Conservation (phyloP, 2,888 invertebrate species). For the Adelphocoris suturalis region DNA sequence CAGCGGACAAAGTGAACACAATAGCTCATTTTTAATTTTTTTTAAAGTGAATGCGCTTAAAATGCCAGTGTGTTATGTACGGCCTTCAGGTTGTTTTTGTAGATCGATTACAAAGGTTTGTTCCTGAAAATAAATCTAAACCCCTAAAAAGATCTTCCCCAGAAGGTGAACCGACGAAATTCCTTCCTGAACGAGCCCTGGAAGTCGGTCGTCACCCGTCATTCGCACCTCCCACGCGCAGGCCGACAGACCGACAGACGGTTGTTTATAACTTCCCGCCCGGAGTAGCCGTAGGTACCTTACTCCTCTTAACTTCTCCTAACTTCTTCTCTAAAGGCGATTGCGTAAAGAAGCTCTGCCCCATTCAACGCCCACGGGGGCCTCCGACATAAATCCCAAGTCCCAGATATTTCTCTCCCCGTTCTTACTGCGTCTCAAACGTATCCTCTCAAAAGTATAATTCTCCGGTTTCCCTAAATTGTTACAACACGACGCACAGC, state of each 20-base stretch:
- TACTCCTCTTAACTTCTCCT: neutral
- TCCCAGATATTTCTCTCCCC: neutral
- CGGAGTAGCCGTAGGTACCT: neutral
- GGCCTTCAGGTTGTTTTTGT: neutral
- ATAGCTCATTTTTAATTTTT: no score
- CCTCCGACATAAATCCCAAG: slow-evolving; percentile 8
- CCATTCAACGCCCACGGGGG: neutral
- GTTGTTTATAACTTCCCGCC: slow-evolving; percentile 29
- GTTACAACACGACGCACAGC: no score
- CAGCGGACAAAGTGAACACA: no score
- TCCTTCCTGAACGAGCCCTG: neutral
- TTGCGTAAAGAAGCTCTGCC: slow-evolving; percentile 23
- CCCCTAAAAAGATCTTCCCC: neutral
- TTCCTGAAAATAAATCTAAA: neutral
- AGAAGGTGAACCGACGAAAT: neutral
- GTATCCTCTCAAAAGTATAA: neutral
- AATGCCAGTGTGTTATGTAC: no score
- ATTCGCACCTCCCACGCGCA: neutral
- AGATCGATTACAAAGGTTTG: neutral
- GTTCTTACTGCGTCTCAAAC: neutral
- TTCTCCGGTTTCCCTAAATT: no score
- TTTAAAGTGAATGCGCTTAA: no score
- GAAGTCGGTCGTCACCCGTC: neutral
- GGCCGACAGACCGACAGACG: slow-evolving; percentile 25
- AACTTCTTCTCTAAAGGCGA: neutral